phyloP scores from a whole-genome alignment of 2,113 vertebrate genomes.

The Leucoraja erinaceus region DNA sequence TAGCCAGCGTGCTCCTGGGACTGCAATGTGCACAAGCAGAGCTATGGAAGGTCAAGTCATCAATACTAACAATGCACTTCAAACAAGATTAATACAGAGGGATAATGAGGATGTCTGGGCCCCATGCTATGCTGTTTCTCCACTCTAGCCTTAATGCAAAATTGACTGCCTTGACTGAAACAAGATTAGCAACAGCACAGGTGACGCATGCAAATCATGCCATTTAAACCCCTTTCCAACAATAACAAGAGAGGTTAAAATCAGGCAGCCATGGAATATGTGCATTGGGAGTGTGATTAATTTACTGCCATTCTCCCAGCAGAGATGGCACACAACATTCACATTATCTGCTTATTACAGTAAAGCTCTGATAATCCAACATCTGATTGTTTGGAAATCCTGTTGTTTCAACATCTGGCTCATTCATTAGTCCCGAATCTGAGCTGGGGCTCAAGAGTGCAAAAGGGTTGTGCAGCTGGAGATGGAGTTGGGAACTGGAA shows the following conservation, averaged over 20 bases:
- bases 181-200: not conserved
- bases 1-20: not conserved
- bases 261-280: too few relatives aligned
- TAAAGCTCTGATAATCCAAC: too few relatives aligned
- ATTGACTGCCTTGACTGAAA: not conserved
- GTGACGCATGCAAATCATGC: not conserved
- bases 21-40: not conserved
- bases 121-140: too few relatives aligned
- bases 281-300: not conserved
- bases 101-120: not conserved
- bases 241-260: too few relatives aligned
- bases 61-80: constrained; percentile 1
- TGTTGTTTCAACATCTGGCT: too few relatives aligned
- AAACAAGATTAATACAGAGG: not conserved
- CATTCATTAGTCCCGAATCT: too few relatives aligned
- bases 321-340: too few relatives aligned
- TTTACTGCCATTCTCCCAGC: not conserved
- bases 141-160: not conserved
- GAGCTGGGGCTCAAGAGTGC: too few relatives aligned
- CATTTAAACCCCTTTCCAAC: not conserved
- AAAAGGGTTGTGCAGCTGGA: too few relatives aligned
- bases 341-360: too few relatives aligned
- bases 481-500: too few relatives aligned
- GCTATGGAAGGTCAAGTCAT: not conserved
- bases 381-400: too few relatives aligned